Evolutionary conservation across 2,113 vertebrate species (phyloP), one percentile per base, ranked within the genome.

Genomic region (Rissa tridactyla): DNA sequence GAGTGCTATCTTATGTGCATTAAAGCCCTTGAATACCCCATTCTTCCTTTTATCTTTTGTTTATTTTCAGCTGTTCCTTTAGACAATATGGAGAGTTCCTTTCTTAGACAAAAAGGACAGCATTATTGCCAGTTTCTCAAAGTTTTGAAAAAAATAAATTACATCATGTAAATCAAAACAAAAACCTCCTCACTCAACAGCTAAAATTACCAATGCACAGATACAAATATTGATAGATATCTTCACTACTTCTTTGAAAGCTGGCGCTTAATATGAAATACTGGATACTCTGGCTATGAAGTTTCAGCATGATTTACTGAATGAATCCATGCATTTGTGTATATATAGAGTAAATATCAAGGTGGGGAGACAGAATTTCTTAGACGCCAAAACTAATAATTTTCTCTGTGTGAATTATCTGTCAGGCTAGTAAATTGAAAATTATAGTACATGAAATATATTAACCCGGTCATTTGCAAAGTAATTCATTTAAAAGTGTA

Each of bases 401-500:
- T 92, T 92, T 94, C 23, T 88, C 15, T 34, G 20, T 17, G 11
- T 86, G n/a, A 38, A 64, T 81, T 95, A 70, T 64, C 57, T 89
- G 40, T 90, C 82, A 79, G 60, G 42, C n/a, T 88, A 75, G 62
- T 32, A 95, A 92, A 95, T 6, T 55, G 25, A 88, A 96, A 95
- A 92, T 73, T 96, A 89, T 76, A 72, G 49, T 60, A 69, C 6
- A 77, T 76, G 15, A 91, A 79, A 91, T 94, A 52, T 61, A 96
- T 89, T 96, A 97, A 94, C 89, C 10, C 23, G 19, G 71, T 96
- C 66, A 96, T 96, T 97, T 96, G 86, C 79, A 89, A 69, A 94
- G 72, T 92, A 96, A 75, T 96, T 97, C 32, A 86, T 96, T 96
- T 96, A 90, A 89, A 97, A 97, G 54, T 81, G 55, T 81, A 26